Conservation (phyloP, 2,113 vertebrate species). For the Triplophysa rosa region DNA sequence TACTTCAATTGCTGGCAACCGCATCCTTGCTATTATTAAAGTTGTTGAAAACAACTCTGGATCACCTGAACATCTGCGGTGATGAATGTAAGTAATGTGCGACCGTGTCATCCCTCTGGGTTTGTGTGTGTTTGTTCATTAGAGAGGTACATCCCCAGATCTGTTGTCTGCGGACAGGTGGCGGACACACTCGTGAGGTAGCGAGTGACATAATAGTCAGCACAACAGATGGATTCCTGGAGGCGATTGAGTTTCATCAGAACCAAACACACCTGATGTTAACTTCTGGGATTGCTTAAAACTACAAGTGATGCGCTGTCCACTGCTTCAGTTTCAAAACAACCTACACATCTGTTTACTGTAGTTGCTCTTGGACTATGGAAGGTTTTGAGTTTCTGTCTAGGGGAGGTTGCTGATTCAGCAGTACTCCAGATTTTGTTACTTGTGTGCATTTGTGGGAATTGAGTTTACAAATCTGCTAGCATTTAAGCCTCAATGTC, state of each 20-base stretch:
- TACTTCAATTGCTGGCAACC: not conserved
- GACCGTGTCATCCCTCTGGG: not conserved
- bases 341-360: no score
- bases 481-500: not conserved
- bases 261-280: not conserved
- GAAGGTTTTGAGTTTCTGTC: no score
- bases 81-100: not conserved
- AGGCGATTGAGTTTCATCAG: slow-evolving; percentile 16
- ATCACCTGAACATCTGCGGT: not conserved
- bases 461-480: not conserved
- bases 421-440: not conserved
- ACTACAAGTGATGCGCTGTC: no score
- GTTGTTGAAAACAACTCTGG: no score
- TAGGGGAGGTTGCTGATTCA: not conserved
- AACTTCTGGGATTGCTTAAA: no score
- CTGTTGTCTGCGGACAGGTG: slow-evolving; percentile 24
- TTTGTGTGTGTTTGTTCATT: slow-evolving; percentile 15
- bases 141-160: slow-evolving; percentile 4
- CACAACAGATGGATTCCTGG: slow-evolving; percentile 21
- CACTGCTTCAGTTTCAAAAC: no score
- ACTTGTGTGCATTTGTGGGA: not conserved
- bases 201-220: slow-evolving; percentile 14
- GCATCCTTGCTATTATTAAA: not conserved
- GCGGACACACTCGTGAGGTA: slow-evolving; percentile 20
- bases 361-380: no score